Percentiles rank a stretch among this genome's conserved stretches.
These are phyloP conservation scores for Myathropa florea DNA, from an alignment of 2,888 invertebrate species.

Conservation along the genomic window DNA sequence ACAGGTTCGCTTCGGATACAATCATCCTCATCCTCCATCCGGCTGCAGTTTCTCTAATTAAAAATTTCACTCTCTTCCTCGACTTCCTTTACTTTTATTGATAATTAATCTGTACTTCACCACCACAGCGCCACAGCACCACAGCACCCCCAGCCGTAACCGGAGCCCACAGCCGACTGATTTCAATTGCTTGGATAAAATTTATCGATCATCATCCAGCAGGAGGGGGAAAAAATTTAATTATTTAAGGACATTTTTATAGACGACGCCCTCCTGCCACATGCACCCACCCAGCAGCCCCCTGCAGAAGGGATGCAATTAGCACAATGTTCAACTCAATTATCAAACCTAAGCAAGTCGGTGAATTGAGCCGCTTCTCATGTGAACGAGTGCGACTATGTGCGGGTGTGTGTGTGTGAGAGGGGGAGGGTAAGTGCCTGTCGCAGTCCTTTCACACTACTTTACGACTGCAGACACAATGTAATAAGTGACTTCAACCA, in stretches of 20 bases:
- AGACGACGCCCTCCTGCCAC: constrained; percentile 44
- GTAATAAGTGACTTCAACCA: constrained; percentile 67
- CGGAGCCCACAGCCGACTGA: background rate
- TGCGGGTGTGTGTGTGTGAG: background rate
- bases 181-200: constrained; percentile 63
- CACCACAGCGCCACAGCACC: background rate
- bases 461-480: constrained; percentile 70
- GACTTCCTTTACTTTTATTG: constrained; percentile 13
- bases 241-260: constrained; percentile 71
- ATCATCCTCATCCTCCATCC: background rate
- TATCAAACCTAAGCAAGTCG: constrained; percentile 62
- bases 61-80: background rate
- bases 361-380: background rate
- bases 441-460: constrained; percentile 45
- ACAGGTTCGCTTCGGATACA: background rate
- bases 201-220: constrained; percentile 63
- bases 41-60: background rate
- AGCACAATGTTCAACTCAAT: constrained; percentile 71
- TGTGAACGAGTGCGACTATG: background rate
- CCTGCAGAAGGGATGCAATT: constrained; percentile 64
- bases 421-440: constrained; percentile 15
- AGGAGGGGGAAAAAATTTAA: constrained; percentile 60
- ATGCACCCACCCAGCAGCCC: background rate
- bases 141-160: background rate
- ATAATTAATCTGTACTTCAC: constrained; percentile 57